A percentile compares a stretch with the other conserved stretches of the same genome.
These are phyloP conservation scores for Bubalus kerabau DNA, from an alignment of 2,113 vertebrate genomes.

Conservation along the genomic window DNA sequence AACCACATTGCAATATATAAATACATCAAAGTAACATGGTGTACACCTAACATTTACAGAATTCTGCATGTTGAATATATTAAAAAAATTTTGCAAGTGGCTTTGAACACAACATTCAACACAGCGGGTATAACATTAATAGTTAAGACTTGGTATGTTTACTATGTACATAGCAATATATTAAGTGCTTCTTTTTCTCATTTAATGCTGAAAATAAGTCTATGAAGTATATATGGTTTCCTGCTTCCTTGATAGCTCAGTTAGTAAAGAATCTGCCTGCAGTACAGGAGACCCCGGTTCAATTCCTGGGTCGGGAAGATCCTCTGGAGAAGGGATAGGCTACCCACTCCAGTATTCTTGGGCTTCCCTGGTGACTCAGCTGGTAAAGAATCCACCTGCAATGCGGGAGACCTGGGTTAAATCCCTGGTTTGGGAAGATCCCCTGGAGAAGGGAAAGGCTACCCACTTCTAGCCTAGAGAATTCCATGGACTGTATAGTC, in stretches of 20 bases:
- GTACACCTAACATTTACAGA: not conserved
- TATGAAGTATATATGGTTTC: not conserved
- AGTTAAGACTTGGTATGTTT: not conserved
- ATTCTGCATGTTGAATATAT: not conserved
- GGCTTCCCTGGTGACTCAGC: not conserved
- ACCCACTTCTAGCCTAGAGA: not conserved
- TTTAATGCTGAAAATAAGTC: conserved; percentile 20
- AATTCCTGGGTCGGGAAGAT: not conserved
- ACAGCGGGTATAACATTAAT: not conserved
- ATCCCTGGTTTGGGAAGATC: not conserved
- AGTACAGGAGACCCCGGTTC: not conserved
- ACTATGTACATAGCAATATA: not conserved
- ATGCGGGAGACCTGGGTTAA: not conserved
- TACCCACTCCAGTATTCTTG: not conserved
- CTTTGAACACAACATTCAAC: not conserved
- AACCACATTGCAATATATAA: not conserved
- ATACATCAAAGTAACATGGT: not conserved
- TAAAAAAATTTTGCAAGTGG: not conserved
- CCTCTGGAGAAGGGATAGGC: not conserved
- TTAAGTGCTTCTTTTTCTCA: not conserved
- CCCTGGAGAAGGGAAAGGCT: not conserved
- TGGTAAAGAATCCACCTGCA: not conserved
- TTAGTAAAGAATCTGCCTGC: not conserved
- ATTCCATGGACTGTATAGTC: not conserved
- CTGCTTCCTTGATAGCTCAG: not conserved